phyloP scores from a whole-genome alignment of 37 sponge, comb jelly and placozoan genomes.

The Chondrosia reniformis region DNA sequence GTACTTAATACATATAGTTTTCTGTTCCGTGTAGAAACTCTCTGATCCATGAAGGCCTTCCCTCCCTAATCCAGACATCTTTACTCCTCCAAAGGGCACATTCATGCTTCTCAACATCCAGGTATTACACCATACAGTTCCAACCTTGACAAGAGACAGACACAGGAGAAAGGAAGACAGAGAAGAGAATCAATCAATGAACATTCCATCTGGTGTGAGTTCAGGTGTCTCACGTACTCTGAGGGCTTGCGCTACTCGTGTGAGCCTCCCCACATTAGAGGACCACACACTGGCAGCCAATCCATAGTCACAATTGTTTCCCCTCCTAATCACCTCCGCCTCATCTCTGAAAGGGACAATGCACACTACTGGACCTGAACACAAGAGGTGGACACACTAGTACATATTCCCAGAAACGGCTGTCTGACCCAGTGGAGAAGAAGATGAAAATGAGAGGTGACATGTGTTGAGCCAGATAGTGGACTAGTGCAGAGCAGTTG shows the following conservation, averaged over 20 bases:
- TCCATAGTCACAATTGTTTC: slow-evolving; percentile 78
- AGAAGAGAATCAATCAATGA: too few relatives aligned
- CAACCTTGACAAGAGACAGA: slow-evolving; percentile 48
- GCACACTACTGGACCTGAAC: slow-evolving; percentile 72
- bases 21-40: slow-evolving; percentile 83
- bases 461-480: too few relatives aligned
- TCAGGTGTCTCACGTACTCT: slow-evolving; percentile 34
- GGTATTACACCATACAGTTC: slow-evolving; percentile 93
- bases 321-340: slow-evolving; percentile 73
- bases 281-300: slow-evolving; percentile 85
- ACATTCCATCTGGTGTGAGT: background rate
- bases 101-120: slow-evolving; percentile 85
- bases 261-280: slow-evolving; percentile 61
- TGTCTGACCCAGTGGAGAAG: too few relatives aligned
- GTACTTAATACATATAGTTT: slow-evolving; percentile 86
- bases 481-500: background rate
- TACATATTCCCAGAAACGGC: background rate
- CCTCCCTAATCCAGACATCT: slow-evolving; percentile 82
- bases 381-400: background rate
- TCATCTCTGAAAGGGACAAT: slow-evolving; percentile 81
- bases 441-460: background rate
- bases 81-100: slow-evolving; percentile 89
- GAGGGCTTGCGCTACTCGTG: slow-evolving; percentile 73
- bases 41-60: slow-evolving; percentile 79
- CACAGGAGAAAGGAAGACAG: background rate